These are phyloP conservation scores for Anagyrus pseudococci DNA, from an alignment of 2,888 invertebrate genomes.

Conservation along the genomic window DNA sequence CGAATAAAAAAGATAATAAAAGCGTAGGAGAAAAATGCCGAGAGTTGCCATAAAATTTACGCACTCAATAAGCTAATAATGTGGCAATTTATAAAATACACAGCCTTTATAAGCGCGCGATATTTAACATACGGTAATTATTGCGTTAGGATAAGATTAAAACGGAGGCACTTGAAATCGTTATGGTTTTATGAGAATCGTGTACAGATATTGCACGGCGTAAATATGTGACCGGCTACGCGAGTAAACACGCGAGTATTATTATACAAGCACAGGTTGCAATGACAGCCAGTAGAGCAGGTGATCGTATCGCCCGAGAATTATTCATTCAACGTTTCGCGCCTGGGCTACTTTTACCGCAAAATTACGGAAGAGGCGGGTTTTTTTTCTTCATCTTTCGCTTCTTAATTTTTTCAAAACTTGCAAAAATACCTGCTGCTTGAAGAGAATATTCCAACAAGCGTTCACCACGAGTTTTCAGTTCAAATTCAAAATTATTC, in stretches of 20 bases:
- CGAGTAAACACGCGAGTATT: neutral
- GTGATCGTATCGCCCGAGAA: neutral
- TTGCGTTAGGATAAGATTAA: slow-evolving; percentile 1
- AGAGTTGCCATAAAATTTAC: no score
- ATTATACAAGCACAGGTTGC: slow-evolving; percentile 4
- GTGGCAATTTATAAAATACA: neutral
- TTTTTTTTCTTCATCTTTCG: neutral
- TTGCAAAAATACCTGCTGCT: no score
- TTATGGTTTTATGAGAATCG: slow-evolving; percentile 10
- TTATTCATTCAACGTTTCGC: neutral
- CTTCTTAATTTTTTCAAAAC: no score
- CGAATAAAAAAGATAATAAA: no score
- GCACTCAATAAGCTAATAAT: no score
- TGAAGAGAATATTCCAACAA: no score
- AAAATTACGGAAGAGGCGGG: slow-evolving; percentile 7
- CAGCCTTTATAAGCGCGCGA: neutral
- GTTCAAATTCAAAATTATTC: no score
- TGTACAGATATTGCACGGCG: neutral
- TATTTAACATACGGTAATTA: slow-evolving; percentile 5
- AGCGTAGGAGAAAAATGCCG: no score
- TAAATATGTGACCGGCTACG: neutral
- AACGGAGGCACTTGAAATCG: neutral
- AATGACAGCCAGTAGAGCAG: slow-evolving; percentile 1
- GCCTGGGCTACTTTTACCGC: neutral
- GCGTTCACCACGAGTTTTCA: no score